A percentile compares a stretch with the other conserved stretches of the same genome.
Conservation (phyloP, 2,797 vertebrate genomes). For the Halcyon smyrnensis region DNA sequence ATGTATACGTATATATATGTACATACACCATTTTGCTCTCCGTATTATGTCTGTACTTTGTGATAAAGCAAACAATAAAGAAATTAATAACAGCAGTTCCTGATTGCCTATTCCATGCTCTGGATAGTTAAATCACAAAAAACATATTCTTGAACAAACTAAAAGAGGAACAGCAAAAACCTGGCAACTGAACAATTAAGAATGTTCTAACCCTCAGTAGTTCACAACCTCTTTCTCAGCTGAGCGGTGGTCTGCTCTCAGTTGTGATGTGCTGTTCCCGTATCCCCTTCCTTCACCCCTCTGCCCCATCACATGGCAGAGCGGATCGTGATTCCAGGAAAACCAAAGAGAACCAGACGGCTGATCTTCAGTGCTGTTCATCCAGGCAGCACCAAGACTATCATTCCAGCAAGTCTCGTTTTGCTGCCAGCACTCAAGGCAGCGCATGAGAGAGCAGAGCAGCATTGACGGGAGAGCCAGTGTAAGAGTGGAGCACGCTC, state of each 20-base stretch:
- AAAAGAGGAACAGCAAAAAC: background rate
- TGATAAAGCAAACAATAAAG: background rate
- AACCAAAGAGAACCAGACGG: background rate
- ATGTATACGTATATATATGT: background rate
- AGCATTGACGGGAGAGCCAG: background rate
- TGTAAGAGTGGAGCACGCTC: background rate
- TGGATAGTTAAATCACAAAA: background rate
- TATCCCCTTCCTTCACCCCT: background rate
- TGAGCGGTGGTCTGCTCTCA: accelerated
- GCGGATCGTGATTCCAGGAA: background rate
- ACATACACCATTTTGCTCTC: background rate
- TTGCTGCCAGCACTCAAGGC: background rate
- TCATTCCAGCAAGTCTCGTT: accelerated
- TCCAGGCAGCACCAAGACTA: background rate
- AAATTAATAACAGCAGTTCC: background rate
- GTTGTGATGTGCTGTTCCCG: accelerated
- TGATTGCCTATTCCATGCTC: background rate
- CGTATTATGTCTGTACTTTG: background rate
- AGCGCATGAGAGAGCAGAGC: accelerated
- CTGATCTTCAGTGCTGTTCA: background rate
- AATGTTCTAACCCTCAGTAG: background rate
- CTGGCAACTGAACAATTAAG: background rate
- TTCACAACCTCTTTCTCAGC: background rate
- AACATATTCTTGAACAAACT: background rate
- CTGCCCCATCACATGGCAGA: accelerated